Base-by-base conservation (phyloP, 1,140 invertebrate genomes). In the Drosophila bocki region DNA sequence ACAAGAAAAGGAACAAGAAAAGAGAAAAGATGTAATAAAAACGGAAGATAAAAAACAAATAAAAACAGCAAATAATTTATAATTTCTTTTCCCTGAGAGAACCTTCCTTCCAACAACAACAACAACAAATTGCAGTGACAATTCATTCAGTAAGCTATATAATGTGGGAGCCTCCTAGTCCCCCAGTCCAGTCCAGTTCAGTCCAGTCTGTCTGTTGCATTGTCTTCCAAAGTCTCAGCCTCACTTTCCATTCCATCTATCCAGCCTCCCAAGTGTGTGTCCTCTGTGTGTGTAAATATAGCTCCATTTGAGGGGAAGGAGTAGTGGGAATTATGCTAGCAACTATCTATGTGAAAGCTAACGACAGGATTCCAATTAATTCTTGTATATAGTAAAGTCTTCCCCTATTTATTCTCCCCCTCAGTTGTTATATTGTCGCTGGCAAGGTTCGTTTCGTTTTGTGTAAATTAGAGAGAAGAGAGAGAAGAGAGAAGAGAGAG, bases 131-230 rank as follows among this genome's bases (percentile, higher is more conserved):
- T 75, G 60, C 74, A 65, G 60, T 76, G 60, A 65, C 53, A 76
- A 76, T 77, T 77, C 64, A 76, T 77, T 77, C 64, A 63, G 44
- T 60, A 69, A 79, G 47, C 26, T 70, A 65, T 19, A 7, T 19
- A 19, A 0, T 12, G 6, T 51, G 29, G 6, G 15, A 39, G 33
- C 35, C 37, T 48, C 22, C 22, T 2, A 22, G 26, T 6, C 26
- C 5, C 26, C 29, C 53, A 61, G 50, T 50, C 47, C 60, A 71
- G 26, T 57, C 45, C 33, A 35, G 33, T 35, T 8, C 37, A 41
- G 39, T n/a, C 5, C 42, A 3, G 51, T 57, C 70, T 63, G 60
- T 62, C 53, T n/a, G 47, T 26, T 48, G 72, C 33, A 3, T 33
- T 61, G 72, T 75, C 72, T 75, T 76, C 72, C 74, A 65, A 22